Percentiles rank a stretch among this genome's conserved stretches.
Evolutionary conservation across 1,140 invertebrate genomes (phyloP).

Genomic region (Epicauta chinensis): DNA sequence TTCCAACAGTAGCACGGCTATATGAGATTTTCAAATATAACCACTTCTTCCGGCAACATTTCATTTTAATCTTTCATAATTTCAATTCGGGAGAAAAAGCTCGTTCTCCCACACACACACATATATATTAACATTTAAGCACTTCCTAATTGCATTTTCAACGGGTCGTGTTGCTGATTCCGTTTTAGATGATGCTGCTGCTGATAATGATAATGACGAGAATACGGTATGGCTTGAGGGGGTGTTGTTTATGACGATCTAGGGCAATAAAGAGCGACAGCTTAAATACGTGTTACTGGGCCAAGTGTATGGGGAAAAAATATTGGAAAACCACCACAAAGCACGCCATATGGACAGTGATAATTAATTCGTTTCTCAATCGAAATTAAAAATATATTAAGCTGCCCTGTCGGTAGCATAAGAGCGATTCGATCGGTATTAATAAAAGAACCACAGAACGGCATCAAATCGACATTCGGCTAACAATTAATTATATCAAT

Average conservation of each 20-base stretch:
- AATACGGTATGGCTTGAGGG: background rate
- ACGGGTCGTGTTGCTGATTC: slow-evolving; percentile 2
- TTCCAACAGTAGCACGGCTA: no score
- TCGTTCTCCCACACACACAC: background rate
- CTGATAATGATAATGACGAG: slow-evolving; percentile 1
- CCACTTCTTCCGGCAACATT: no score
- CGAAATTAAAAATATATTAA: no score
- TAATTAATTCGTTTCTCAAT: slow-evolving; percentile 5
- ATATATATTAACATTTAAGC: slow-evolving; percentile 13
- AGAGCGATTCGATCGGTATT: no score
- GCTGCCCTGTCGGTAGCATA: no score
- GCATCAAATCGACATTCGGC: no score
- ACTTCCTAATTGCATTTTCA: slow-evolving; percentile 27
- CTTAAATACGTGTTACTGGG: slow-evolving; percentile 28
- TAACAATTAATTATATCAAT: no score
- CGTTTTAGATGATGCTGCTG: slow-evolving; percentile 8
- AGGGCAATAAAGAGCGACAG: slow-evolving; percentile 29
- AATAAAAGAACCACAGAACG: no score
- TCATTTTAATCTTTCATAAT: background rate
- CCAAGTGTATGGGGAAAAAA: slow-evolving; percentile 18
- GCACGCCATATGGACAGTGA: slow-evolving; percentile 17
- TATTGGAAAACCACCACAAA: background rate
- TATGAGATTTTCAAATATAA: no score
- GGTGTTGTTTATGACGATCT: slow-evolving; percentile 20
- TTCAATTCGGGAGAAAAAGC: background rate